Base-by-base conservation (phyloP, 2,113 vertebrate genomes). In the Anarrhichthys ocellatus region DNA sequence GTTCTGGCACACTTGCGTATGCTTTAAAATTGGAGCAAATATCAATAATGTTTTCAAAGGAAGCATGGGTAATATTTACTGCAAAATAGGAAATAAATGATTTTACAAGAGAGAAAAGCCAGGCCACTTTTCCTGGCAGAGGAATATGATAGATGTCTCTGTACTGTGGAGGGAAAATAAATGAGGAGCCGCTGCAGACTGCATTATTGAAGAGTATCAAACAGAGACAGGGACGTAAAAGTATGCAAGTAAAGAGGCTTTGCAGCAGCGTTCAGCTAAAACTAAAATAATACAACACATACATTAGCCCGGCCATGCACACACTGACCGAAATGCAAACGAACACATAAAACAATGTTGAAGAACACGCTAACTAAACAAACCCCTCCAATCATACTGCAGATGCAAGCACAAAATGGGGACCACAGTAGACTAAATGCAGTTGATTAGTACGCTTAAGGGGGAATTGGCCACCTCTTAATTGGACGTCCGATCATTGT, bases 121-220 rank as follows among this genome's bases (percentile, higher is more conserved):
- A 44, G 56, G 27, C 42, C 8, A 17, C 14, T 83, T 73, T 66
- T 71, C 27, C 18, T 17, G 13, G 34, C 67, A 67, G 75, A 65
- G 40, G 70, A 71, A 76, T 48, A 24, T 24, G 44, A 24, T 13
- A 14, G 34, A 61, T 34, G 65, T 78, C 63, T 80, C 62, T 76
- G 76, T 64, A 50, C 76, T 78, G 70, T 72, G 64, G 17, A 77
- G 48, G 52, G 46, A 84, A 84, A 86, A 85, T 69, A 78, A 83
- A 85, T 75, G 61, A 73, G 48, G 42, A 80, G 76, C 74, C 72
- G 67, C 73, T 22, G 46, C 36, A 54, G 73, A 80, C 69, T 85
- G 74, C 63, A 73, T 90, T 83, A 83, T 68, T 66, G 54, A 89
- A 84, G 52, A 78, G 56, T 89, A 73, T 86, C 81, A 82, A 65